Conservation (phyloP, 2,888 invertebrate species). For the Psylliodes chrysocephalus region DNA sequence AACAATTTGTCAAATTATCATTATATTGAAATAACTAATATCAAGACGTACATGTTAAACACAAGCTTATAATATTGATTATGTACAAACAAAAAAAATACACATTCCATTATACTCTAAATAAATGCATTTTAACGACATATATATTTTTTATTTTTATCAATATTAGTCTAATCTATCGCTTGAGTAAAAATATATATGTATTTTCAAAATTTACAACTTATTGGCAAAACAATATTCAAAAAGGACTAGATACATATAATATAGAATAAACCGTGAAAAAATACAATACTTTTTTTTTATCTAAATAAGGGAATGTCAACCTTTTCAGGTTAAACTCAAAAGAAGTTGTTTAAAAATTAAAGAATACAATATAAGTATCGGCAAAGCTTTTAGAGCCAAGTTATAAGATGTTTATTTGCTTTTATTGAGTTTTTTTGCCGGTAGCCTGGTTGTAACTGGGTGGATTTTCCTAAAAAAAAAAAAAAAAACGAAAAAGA, state of each 20-base stretch:
- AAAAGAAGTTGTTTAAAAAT: neutral
- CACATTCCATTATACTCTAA: neutral
- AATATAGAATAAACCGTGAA: no score
- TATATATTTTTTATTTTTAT: neutral
- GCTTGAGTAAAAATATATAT: neutral
- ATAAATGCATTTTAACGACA: neutral
- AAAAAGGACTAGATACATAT: neutral
- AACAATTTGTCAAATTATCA: neutral
- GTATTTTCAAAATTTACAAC: neutral
- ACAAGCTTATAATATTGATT: constrained; percentile 13
- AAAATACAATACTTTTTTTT: no score
- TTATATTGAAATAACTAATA: neutral
- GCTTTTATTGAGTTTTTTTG: constrained; percentile 77
- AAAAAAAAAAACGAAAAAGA: no score
- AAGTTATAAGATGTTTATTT: neutral
- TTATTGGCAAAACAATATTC: neutral
- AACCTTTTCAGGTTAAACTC: neutral
- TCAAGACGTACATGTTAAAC: neutral
- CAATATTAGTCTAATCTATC: no score
- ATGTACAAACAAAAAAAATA: constrained; percentile 10
- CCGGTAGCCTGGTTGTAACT: constrained; percentile 81
- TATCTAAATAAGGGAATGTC: neutral
- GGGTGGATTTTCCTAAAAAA: constrained; percentile 83
- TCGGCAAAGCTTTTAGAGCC: neutral
- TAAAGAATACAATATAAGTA: neutral